Evolutionary conservation across 2,113 vertebrate species (phyloP), one percentile per base, ranked within the genome.

Genomic region (Amblyornis subalaris): DNA sequence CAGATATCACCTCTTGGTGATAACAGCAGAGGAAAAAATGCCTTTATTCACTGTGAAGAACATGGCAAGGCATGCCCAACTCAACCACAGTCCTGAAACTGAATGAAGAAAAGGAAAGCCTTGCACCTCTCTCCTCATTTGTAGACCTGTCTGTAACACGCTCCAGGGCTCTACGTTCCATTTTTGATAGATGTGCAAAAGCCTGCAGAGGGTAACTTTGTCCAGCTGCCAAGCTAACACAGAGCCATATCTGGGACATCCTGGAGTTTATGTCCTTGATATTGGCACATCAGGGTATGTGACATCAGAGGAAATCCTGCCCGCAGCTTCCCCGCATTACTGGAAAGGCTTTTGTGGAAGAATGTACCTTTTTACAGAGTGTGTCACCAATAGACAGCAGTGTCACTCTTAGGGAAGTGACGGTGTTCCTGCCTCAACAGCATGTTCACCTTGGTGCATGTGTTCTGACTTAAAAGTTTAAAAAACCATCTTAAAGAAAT

Each of bases 1-100:
- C 4, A 31, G 42, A 29, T 95, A 77, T 91, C 78, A 67, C 50
- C 66, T 79, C 78, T 53, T n/a, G 67, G 50, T 92, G 91, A 96
- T 89, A 94, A 78, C 1, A 87, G 48, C 48, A 65, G 81, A 60
- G 35, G 50, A 33, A 81, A 96, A 94, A 91, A 73, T 38, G 73
- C 42, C 35, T 89, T 92, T 72, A 73, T 29, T 72, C 61, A 7
- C 50, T 57, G 53, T 42, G 22, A 67, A 87, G 88, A 35, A 14
- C 0, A 0, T 82, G 80, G 57, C 45, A 75, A 29, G 17, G 54
- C 48, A 22, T 50, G 35, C 48, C 70, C 61, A 78, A 17, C 48
- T 81, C 80, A 44, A 17, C 12, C 47, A 10, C 28, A 57, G 64
- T 26, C 50, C 80, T 81, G 77, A 72, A 90, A 92, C 22, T 0